Base-by-base conservation (phyloP, 2,797 vertebrate species). In the Malacoctenus gilli region DNA sequence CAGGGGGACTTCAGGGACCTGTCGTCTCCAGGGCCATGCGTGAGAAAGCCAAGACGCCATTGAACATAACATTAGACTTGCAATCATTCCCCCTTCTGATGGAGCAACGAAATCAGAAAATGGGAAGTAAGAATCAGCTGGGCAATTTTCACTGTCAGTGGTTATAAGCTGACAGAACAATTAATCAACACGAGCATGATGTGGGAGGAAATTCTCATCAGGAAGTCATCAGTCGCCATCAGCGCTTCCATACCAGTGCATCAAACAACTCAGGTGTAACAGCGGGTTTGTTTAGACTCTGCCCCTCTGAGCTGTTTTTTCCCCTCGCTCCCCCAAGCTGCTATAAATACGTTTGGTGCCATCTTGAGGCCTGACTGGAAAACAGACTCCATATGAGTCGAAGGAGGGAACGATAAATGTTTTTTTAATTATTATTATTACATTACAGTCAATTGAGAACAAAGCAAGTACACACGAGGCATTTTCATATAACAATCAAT, bases 201-300 rank as follows among this genome's bases (percentile, higher is more conserved):
- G 63, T 59, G 63, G 54, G 59, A 83, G 75, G 71, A 86, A 82
- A 71, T 70, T 42, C 53, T 85, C 67, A 72, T 81, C 86, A 86
- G 68, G 71, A 85, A 82, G 47, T 73, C 67, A 83, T 79, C 80
- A 82, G 66, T 48, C 20, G 41, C 58, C 68, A 72, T 57, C 70
- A 69, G 67, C 1, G 14, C 42, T 72, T 62, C 41, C 50, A 52
- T 11, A 2, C 12, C 12, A 20, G 5, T 15, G 50, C 46, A 55
- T 59, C 23, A 68, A 44, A 66, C 53, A 70, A 38, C 56, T 50
- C 50, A 75, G 59, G 54, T 75, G 58, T 14, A 68, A 61, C 47
- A 56, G 62, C 62, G 72, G 54, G 39, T 58, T 63, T 47, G 31
- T 57, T 63, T 21, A 41, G 18, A 38, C 28, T 2, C 5, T 32